These are phyloP conservation scores for Euspilapteryx auroguttella DNA, from an alignment of 2,888 invertebrate species.

Conservation along the genomic window DNA sequence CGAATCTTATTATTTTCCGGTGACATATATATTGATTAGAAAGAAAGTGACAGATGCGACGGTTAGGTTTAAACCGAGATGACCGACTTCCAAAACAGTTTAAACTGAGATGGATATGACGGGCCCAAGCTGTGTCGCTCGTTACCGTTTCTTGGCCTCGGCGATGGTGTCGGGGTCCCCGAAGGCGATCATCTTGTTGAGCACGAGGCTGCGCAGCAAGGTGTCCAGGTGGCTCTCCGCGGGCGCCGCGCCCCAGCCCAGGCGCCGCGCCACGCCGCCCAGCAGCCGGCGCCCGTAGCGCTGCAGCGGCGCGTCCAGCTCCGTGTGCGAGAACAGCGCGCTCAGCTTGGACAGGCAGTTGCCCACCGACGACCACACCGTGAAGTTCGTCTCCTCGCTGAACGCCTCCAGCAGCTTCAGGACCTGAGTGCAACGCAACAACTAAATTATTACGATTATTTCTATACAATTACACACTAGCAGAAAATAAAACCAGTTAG, in stretches of 20 bases:
- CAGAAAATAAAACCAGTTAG: no score
- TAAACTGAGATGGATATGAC: no score
- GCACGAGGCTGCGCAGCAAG: constrained; percentile 80
- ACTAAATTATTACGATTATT: neutral
- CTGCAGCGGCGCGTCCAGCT: constrained; percentile 72
- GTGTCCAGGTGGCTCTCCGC: constrained; percentile 87
- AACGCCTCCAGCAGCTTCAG: constrained; percentile 85
- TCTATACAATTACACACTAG: neutral
- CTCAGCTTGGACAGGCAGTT: constrained; percentile 78
- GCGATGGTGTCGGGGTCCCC: constrained; percentile 76
- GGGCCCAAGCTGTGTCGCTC: no score
- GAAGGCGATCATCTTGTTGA: constrained; percentile 80
- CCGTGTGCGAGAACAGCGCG: constrained; percentile 77
- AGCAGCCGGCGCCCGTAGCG: constrained; percentile 75
- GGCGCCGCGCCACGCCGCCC: constrained; percentile 67
- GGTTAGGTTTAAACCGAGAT: no score
- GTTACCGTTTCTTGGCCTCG: constrained; percentile 73
- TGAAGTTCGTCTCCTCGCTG: constrained; percentile 85
- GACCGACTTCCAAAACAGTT: no score
- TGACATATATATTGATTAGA: no score
- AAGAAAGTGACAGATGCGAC: no score
- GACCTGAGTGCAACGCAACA: constrained; percentile 26
- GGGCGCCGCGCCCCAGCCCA: constrained; percentile 85
- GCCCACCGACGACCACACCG: constrained; percentile 88
- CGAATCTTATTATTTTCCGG: no score